These are phyloP conservation scores for Machimus atricapillus DNA, from an alignment of 2,888 invertebrate genomes.

Conservation along the genomic window DNA sequence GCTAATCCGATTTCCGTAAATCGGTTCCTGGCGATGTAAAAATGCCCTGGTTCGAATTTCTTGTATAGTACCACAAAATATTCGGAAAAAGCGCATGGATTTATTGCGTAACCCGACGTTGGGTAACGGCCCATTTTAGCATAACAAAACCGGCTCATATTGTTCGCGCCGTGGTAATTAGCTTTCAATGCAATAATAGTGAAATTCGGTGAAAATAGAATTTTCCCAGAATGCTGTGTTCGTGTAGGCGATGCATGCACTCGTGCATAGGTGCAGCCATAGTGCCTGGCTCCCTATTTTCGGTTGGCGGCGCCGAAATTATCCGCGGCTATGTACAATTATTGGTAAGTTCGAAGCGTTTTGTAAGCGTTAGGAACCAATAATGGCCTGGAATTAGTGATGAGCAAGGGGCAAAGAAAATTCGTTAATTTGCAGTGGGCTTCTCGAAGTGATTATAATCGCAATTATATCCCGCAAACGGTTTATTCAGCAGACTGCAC, in stretches of 20 bases:
- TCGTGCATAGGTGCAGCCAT: not conserved
- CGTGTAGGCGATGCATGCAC: not conserved
- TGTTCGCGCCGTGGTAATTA: slow-evolving; percentile 24
- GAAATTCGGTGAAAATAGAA: slow-evolving; percentile 18
- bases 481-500: not conserved
- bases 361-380: not conserved
- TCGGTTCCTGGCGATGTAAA: not conserved
- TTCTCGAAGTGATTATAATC: not conserved
- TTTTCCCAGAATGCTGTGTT: not conserved
- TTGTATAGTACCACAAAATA: not conserved
- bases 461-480: not conserved
- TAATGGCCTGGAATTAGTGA: slow-evolving; percentile 2
- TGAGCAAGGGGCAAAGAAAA: not conserved
- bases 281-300: not conserved
- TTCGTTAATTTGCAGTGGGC: slow-evolving; percentile 1
- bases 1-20: not conserved
- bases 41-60: not conserved
- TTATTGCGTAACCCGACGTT: not conserved
- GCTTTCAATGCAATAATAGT: slow-evolving; percentile 24
- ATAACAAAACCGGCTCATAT: slow-evolving; percentile 8
- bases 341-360: not conserved
- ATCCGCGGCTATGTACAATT: not conserved
- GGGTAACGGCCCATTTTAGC: not conserved
- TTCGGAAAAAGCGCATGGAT: not conserved
- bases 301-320: not conserved